Evolutionary conservation across 2,113 vertebrate species (phyloP).

Genomic region (Callipepla squamata): DNA sequence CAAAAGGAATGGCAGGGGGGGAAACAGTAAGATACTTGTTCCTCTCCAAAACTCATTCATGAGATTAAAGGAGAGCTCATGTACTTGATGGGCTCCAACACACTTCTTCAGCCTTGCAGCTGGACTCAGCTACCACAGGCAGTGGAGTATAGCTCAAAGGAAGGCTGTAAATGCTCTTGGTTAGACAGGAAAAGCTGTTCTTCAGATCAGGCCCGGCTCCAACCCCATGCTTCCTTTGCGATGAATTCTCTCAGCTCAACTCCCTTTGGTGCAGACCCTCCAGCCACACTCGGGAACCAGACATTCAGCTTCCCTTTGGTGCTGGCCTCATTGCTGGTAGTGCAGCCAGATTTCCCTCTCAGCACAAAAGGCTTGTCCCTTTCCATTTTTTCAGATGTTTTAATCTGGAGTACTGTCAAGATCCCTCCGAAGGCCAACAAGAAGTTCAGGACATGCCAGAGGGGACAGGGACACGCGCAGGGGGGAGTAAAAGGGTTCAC

Average conservation of each 20-base stretch:
- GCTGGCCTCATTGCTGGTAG: neutral
- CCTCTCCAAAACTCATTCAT: neutral
- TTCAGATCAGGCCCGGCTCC: neutral
- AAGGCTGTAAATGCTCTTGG: neutral
- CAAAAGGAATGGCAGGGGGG: neutral
- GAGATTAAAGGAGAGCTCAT: fast-evolving
- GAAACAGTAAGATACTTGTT: neutral
- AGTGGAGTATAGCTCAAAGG: fast-evolving
- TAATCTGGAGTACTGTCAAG: constrained; percentile 31
- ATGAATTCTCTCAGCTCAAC: neutral
- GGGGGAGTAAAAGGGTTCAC: neutral
- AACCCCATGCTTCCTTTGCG: neutral
- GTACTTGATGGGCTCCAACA: neutral
- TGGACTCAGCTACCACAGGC: neutral
- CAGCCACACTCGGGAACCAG: fast-evolving
- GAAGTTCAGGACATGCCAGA: neutral
- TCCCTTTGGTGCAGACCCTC: neutral
- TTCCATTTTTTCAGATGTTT: constrained; percentile 19
- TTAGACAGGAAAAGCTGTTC: neutral
- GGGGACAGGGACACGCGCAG: neutral
- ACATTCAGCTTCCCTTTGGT: neutral
- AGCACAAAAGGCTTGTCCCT: constrained; percentile 34
- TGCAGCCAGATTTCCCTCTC: neutral
- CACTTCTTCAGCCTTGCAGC: neutral
- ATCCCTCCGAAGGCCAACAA: constrained; percentile 8